Evolutionary conservation across 1,140 invertebrate genomes (phyloP), one percentile per base, ranked within the genome.

Genomic region (Lepidurus couesii): DNA sequence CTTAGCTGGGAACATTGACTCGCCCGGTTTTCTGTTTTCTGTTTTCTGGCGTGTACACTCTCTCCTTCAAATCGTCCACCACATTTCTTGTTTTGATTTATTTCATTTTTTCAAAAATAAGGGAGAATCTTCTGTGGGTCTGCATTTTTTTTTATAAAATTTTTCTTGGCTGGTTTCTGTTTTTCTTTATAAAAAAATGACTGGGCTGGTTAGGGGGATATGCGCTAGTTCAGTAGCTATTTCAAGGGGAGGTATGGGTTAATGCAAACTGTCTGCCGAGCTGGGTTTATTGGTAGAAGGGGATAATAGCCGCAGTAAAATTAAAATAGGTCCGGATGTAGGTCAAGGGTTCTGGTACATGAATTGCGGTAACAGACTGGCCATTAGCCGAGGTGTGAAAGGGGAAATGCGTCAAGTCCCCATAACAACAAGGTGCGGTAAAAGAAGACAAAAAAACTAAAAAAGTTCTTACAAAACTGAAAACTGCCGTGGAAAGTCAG

Each of bases 331-430:
- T 65, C 16, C 53, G 53, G 53, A 65, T 65, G 53, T 65, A 65
- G 53, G 53, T 65, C 53, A 65, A 65, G 53, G 53, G 53, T 65
- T 65, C 21, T 13, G 53, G 16, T 65, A n/a, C 53, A 65, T 65
- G 13, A 65, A 65, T 65, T 65, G 53, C 53, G 53, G 53, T 65
- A 65, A 65, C 53, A 65, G 53, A 65, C 53, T 65, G 53, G 53
- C 53, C 53, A 65, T 65, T 65, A 21, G 53, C 21, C 53, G 13
- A 65, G 53, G 53, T 65, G 53, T 65, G 53, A 65, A 65, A 65
- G 13, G 53, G 53, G 53, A 65, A 65, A 65, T 65, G 53, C 53
- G n/a, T 65, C 13, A 21, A 65, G n/a, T 65, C 53, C 53, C 53
- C 34, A 34, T 34, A 34, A 34, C 34, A 34, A 34, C 34, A 34